Evolutionary conservation across 1,140 invertebrate genomes (phyloP), one percentile per base, ranked within the genome.

Genomic region (Drosophila teissieri): DNA sequence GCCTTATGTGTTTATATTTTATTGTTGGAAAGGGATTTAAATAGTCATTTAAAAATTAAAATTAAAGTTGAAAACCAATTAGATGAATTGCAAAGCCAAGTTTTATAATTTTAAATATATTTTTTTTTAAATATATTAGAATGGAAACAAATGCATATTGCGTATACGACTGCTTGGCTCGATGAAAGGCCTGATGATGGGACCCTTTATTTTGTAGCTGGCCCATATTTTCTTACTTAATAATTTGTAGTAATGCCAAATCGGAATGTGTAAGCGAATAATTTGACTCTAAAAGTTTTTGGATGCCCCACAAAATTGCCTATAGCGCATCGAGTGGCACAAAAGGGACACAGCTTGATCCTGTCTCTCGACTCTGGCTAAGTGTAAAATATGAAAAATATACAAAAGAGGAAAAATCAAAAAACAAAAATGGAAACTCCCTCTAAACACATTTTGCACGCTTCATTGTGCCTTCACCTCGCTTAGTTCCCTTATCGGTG

Each of bases 351-450:
- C 53, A 27, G 34, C 27, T 65, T 53, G 46, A 75, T 57, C 73
- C 73, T 57, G 73, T 42, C 74, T 22, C 68, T 64, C 60, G 64
- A 48, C 58, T 40, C 42, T 53, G 40, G 52, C 44, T 65, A 76
- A 78, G 80, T 60, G 54, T 73, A 61, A 78, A 78, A 78, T 86
- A 65, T 86, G 62, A 67, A 78, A 85, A 85, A 86, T 81, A 86
- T 67, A 81, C 61, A 76, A 73, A 65, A 53, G 27, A 69, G 27
- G 24, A 42, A 65, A 52, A 49, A 44, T 44, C 45, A 37, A 42
- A 42, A n/a, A 36, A 39, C 7, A 40, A 68, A 48, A 12, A 56
- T 39, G 37, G 17, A 40, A 70, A 57, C 44, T 48, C 51, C 52
- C 67, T 81, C 60, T 70, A 74, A 86, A 85, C 82, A 82, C 78